phyloP scores from a whole-genome alignment of 1,140 invertebrate species.

The Neodiprion pinetum region DNA sequence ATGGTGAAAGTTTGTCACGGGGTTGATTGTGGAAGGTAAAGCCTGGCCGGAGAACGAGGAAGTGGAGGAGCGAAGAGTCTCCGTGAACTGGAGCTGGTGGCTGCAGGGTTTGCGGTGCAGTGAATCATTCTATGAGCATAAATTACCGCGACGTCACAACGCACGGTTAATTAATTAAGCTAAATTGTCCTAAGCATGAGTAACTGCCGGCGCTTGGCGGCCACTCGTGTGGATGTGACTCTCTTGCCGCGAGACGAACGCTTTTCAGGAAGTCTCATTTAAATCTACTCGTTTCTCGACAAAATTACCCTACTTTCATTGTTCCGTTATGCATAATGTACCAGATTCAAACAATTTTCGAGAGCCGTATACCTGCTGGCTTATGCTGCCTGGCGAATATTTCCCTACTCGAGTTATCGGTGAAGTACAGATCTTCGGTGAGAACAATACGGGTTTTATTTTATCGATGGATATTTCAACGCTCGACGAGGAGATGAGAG shows the following conservation, averaged over 20 bases:
- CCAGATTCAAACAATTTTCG: no score
- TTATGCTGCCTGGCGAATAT: no score
- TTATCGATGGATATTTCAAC: no score
- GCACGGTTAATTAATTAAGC: conserved; percentile 58
- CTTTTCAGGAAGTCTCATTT: conserved; percentile 27
- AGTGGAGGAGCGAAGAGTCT: not conserved
- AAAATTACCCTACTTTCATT: not conserved
- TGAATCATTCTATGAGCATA: conserved; percentile 55
- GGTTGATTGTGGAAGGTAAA: no score
- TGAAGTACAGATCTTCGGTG: no score
- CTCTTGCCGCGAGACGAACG: conserved; percentile 23
- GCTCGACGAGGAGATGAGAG: no score
- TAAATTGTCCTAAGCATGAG: conserved; percentile 58
- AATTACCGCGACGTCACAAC: conserved; percentile 54
- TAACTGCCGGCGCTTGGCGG: conserved; percentile 47
- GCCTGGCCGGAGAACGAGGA: no score
- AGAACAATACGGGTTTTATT: no score
- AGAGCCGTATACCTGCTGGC: no score
- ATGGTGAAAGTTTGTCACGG: no score
- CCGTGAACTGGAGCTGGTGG: not conserved
- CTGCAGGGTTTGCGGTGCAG: not conserved
- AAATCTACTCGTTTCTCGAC: not conserved
- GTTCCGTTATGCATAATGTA: no score
- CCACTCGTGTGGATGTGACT: conserved; percentile 20
- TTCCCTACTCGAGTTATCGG: no score